Conservation (phyloP, 2,888 invertebrate genomes). For the Dasypolia templi region DNA sequence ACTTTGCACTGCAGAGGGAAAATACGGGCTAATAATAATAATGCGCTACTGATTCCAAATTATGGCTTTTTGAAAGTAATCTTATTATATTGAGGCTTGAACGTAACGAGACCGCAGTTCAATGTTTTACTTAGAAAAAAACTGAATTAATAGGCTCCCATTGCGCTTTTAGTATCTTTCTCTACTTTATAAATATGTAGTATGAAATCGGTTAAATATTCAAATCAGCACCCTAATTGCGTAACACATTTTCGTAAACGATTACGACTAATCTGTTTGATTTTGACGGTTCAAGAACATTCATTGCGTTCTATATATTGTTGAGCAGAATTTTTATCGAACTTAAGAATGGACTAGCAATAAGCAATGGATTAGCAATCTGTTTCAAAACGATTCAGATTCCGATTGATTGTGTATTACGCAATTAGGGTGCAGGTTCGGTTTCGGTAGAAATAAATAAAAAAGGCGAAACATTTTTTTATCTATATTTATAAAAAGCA, state of each 20-base stretch:
- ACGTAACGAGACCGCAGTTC: neutral
- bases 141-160: neutral
- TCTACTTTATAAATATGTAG: neutral
- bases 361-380: too few relatives aligned
- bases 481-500: conserved; percentile 90
- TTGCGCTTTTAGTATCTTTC: neutral
- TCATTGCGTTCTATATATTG: too few relatives aligned
- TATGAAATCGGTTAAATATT: neutral
- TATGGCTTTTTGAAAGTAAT: neutral
- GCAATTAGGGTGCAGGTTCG: too few relatives aligned
- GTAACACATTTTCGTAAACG: too few relatives aligned
- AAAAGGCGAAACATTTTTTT: conserved; percentile 66
- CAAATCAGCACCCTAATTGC: too few relatives aligned
- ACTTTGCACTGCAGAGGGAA: neutral
- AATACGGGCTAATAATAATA: neutral
- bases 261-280: too few relatives aligned
- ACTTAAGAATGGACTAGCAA: too few relatives aligned
- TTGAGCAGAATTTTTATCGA: too few relatives aligned
- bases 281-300: too few relatives aligned
- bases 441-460: conserved; percentile 18
- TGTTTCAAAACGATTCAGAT: too few relatives aligned
- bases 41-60: neutral
- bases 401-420: too few relatives aligned
- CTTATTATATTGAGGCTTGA: neutral
- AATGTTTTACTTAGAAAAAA: neutral